Percentiles rank a stretch among this genome's conserved stretches.
These are phyloP conservation scores for Xylota sylvarum DNA, from an alignment of 2,888 invertebrate genomes.

Conservation along the genomic window DNA sequence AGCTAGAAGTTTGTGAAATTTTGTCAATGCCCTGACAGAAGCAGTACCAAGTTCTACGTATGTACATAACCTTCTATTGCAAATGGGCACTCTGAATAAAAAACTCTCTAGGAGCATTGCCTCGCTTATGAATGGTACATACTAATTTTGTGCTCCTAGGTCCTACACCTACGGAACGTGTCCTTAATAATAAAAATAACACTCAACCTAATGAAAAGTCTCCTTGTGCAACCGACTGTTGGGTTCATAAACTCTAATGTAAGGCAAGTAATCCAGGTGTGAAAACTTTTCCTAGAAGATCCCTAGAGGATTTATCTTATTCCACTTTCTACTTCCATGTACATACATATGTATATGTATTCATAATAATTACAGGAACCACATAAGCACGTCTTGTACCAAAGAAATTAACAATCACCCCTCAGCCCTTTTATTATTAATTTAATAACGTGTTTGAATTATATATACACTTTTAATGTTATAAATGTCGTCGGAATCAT, in stretches of 20 bases:
- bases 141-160: too few relatives aligned
- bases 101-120: too few relatives aligned
- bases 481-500: conserved; percentile 38
- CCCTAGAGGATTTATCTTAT: background rate
- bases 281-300: background rate
- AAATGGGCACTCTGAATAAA: too few relatives aligned
- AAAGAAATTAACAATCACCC: conserved; percentile 40
- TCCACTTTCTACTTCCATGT: background rate
- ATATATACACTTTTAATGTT: conserved; percentile 44
- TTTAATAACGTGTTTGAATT: conserved; percentile 59
- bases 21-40: too few relatives aligned
- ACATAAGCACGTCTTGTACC: background rate
- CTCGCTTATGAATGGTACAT: too few relatives aligned
- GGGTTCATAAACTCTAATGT: background rate
- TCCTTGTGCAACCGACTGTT: background rate
- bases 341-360: conserved; percentile 8
- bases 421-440: conserved; percentile 52
- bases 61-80: too few relatives aligned
- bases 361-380: conserved; percentile 11
- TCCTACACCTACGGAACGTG: too few relatives aligned
- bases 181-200: too few relatives aligned
- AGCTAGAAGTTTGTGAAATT: too few relatives aligned
- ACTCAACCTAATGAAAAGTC: too few relatives aligned
- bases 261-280: background rate
- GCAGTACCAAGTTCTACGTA: too few relatives aligned